phyloP scores from a whole-genome alignment of 2,888 invertebrate species.

The Ormyrus pomaceus region DNA sequence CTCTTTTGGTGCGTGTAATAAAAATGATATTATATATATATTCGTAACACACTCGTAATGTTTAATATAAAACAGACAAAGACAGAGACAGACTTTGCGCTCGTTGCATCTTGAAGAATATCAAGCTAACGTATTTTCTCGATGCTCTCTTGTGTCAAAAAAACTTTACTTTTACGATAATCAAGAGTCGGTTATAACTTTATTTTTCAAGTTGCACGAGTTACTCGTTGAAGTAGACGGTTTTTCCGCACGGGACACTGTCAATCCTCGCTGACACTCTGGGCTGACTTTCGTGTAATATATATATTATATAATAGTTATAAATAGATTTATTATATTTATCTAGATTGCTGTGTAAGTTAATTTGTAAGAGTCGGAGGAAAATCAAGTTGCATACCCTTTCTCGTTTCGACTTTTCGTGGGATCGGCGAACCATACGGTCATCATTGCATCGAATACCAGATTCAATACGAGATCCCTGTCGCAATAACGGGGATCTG shows the following conservation, averaged over 20 bases:
- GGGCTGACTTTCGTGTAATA: constrained; percentile 48
- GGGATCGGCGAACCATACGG: constrained; percentile 90
- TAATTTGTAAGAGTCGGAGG: background rate
- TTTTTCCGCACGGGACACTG: constrained; percentile 42
- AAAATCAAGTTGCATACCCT: constrained; percentile 77
- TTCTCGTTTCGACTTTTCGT: constrained; percentile 85
- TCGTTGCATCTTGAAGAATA: constrained; percentile 57
- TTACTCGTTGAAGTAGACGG: constrained; percentile 32
- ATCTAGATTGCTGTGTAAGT: constrained; percentile 20
- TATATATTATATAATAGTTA: background rate
- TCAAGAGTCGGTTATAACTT: constrained; percentile 7
- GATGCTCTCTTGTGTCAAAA: background rate
- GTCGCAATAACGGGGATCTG: constrained; percentile 83
- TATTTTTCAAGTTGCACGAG: constrained; percentile 58
- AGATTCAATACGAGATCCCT: constrained; percentile 89
- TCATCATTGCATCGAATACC: constrained; percentile 92
- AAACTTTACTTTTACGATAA: background rate
- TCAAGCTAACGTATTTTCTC: background rate
- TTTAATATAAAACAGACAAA: constrained; percentile 60
- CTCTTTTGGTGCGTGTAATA: constrained; percentile 53
- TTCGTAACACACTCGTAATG: constrained; percentile 49
- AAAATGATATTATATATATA: constrained; percentile 40
- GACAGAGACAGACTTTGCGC: constrained; percentile 59
- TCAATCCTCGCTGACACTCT: constrained; percentile 58
- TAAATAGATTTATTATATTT: constrained; percentile 18